Conservation (phyloP, 2,888 invertebrate species). For the Steromphala cineraria region DNA sequence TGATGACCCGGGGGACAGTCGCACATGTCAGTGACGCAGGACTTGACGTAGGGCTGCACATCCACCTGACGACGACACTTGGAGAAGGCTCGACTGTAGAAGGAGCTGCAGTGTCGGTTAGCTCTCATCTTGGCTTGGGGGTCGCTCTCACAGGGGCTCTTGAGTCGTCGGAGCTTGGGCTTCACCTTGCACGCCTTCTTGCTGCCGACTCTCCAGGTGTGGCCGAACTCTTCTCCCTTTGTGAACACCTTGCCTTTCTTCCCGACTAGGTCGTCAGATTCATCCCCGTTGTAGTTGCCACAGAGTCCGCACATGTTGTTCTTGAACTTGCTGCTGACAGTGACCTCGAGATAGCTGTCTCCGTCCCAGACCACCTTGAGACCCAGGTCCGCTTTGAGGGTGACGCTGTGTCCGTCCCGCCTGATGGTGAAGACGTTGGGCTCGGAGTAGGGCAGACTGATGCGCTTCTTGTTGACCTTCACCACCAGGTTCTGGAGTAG, state of each 20-base stretch:
- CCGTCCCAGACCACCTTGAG: conserved; percentile 94
- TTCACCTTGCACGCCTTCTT: conserved; percentile 74
- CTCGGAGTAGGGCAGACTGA: conserved; percentile 82
- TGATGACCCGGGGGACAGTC: conserved; percentile 84
- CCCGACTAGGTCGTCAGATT: conserved; percentile 86
- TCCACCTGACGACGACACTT: conserved; percentile 88
- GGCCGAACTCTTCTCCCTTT: conserved; percentile 85
- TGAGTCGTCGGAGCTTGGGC: conserved; percentile 45
- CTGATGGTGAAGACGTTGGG: conserved; percentile 76
- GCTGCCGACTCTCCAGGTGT: conserved; percentile 93
- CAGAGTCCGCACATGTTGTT: conserved; percentile 90
- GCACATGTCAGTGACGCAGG: conserved; percentile 91
- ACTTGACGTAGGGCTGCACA: conserved; percentile 84
- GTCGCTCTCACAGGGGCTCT: conserved; percentile 56
- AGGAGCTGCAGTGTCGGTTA: conserved; percentile 77
- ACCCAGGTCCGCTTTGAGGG: conserved; percentile 78
- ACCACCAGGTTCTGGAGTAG: conserved; percentile 90
- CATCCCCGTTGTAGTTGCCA: conserved; percentile 93
- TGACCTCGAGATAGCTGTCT: conserved; percentile 90
- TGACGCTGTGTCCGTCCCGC: conserved; percentile 77
- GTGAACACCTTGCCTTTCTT: conserved; percentile 78
- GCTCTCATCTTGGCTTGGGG: conserved; percentile 51
- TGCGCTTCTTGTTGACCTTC: conserved; percentile 87
- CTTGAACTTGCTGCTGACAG: conserved; percentile 85
- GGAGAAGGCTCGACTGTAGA: conserved; percentile 81